These are phyloP conservation scores for Herpailurus yagouaroundi DNA, from an alignment of 2,113 vertebrate species.

Conservation along the genomic window DNA sequence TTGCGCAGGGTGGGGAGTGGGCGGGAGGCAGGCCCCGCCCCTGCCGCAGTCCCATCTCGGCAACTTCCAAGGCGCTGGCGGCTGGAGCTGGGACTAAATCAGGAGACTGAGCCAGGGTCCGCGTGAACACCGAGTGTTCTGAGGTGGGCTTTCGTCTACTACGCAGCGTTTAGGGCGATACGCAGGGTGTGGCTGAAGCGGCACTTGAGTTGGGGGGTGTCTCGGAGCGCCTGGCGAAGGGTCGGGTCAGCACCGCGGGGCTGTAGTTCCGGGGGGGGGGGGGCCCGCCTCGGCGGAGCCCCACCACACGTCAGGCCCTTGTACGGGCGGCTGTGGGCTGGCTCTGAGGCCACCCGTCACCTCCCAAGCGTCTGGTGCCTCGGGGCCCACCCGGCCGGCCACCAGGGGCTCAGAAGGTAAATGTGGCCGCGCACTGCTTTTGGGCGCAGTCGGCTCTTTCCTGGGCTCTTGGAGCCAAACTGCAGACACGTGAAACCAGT, in stretches of 20 bases:
- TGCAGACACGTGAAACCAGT: not conserved
- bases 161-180: not conserved
- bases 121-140: not conserved
- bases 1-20: too few relatives aligned
- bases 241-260: not conserved
- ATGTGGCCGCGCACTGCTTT: accelerated
- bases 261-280: not conserved
- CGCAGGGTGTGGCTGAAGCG: not conserved
- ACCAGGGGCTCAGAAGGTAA: not conserved
- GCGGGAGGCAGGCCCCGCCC: not conserved
- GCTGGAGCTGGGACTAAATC: not conserved
- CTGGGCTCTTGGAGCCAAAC: not conserved
- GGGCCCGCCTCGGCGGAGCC: not conserved
- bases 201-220: too few relatives aligned
- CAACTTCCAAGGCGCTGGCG: too few relatives aligned
- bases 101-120: not conserved
- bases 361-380: not conserved
- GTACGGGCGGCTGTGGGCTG: not conserved
- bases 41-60: accelerated
- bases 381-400: accelerated
- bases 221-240: not conserved
- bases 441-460: not conserved
- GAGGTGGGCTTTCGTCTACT: not conserved
- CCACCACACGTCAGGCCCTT: not conserved
- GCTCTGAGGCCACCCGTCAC: not conserved